These are phyloP conservation scores for Pteria penguin DNA, from an alignment of 2,888 invertebrate genomes.

Conservation along the genomic window DNA sequence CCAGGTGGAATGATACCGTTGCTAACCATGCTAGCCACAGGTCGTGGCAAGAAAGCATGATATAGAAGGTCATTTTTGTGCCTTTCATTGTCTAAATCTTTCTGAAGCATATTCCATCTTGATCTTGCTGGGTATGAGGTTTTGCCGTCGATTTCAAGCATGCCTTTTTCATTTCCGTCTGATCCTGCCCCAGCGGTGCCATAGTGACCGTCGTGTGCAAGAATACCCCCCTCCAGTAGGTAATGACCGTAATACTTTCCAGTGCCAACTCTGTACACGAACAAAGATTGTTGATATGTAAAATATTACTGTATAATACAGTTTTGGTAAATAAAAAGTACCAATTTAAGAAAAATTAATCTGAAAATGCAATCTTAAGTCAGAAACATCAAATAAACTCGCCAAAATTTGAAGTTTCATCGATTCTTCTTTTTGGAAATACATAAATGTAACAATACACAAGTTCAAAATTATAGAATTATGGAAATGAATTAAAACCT, in stretches of 20 bases:
- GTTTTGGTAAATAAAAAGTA: no score
- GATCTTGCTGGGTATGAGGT: neutral
- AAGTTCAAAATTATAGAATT: no score
- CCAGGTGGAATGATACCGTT: conserved; percentile 54
- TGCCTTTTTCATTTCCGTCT: conserved; percentile 18
- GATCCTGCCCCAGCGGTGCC: neutral
- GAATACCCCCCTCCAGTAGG: conserved; percentile 1
- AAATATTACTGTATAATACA: no score
- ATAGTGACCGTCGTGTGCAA: conserved; percentile 1
- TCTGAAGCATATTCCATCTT: conserved; percentile 42
- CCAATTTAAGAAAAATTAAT: no score
- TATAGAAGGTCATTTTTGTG: conserved; percentile 49
- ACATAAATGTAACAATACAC: no score
- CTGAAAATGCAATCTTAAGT: no score
- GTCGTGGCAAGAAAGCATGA: conserved; percentile 59
- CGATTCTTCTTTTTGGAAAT: no score
- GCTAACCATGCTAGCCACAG: conserved; percentile 52
- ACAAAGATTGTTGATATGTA: neutral
- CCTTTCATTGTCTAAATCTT: conserved; percentile 58
- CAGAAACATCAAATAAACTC: no score
- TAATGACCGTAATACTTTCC: conserved; percentile 31
- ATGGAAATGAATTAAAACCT: no score
- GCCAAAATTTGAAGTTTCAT: no score
- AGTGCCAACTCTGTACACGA: conserved; percentile 20
- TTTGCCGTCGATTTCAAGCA: conserved; percentile 14